These are phyloP conservation scores for Hirtodrosophila cameraria DNA, from an alignment of 2,888 invertebrate genomes.

Conservation along the genomic window DNA sequence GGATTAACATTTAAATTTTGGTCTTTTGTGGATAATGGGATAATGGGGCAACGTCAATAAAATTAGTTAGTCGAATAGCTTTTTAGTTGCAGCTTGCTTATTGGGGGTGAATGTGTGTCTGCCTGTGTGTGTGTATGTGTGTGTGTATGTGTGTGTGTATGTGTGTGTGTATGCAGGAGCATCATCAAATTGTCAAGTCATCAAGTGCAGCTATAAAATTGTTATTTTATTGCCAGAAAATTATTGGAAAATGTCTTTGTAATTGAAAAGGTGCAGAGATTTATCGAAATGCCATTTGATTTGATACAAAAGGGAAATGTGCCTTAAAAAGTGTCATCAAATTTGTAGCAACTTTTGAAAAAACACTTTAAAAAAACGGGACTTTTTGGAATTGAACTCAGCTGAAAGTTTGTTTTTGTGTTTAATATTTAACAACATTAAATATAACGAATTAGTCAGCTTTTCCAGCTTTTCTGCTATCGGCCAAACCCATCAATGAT, in stretches of 20 bases:
- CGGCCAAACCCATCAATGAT: constrained; percentile 15
- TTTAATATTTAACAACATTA: constrained; percentile 26
- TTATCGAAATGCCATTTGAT: constrained; percentile 32
- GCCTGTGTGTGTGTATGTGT: too few species aligned
- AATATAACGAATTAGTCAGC: constrained; percentile 30
- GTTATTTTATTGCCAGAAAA: constrained; percentile 59
- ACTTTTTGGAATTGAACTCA: not conserved
- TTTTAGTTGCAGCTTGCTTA: constrained; percentile 38
- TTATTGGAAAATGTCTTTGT: constrained; percentile 41
- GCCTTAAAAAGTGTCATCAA: not conserved
- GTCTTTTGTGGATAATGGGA: constrained; percentile 16
- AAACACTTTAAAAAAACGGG: not conserved
- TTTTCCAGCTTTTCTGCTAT: constrained; percentile 10
- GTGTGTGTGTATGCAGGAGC: constrained; percentile 4
- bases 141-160: not conserved
- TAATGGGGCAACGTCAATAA: constrained; percentile 43
- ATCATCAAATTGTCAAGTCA: constrained; percentile 46
- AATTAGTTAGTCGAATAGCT: constrained; percentile 62
- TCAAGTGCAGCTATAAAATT: constrained; percentile 65
- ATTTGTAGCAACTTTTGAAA: not conserved
- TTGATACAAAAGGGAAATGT: constrained; percentile 17
- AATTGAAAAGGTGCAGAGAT: constrained; percentile 49
- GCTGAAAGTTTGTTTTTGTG: not conserved
- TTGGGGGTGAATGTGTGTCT: constrained; percentile 10
- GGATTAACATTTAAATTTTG: constrained; percentile 44